Conservation (phyloP, 2,888 invertebrate genomes). For the Tenthredo scrophulariae region DNA sequence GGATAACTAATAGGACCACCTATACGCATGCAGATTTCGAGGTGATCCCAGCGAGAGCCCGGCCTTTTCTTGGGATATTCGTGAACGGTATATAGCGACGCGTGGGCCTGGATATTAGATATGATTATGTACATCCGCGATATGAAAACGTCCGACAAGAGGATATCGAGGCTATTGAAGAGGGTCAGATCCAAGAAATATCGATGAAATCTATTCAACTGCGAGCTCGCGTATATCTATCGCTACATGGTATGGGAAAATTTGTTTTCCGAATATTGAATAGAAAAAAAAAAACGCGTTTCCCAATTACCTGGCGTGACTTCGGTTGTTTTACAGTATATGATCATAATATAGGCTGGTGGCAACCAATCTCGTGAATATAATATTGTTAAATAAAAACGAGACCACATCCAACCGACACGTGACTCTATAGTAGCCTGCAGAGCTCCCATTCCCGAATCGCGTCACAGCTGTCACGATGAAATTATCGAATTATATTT, state of each 20-base stretch:
- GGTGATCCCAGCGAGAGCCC: neutral
- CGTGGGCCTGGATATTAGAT: neutral
- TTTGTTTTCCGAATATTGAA: too few species aligned
- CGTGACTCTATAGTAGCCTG: neutral
- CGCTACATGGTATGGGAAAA: neutral
- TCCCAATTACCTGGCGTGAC: neutral
- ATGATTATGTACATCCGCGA: neutral
- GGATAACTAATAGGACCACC: neutral
- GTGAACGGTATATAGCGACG: neutral
- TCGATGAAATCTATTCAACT: neutral
- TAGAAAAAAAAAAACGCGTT: neutral
- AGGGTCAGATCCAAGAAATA: neutral
- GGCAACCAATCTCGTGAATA: neutral
- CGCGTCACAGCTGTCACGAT: neutral
- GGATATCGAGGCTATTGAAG: neutral
- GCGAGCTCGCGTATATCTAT: too few species aligned
- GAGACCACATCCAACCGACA: neutral
- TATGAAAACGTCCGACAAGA: neutral
- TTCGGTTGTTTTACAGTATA: neutral
- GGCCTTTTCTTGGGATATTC: neutral
- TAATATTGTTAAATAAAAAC: neutral
- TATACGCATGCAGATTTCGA: neutral
- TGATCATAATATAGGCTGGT: neutral
- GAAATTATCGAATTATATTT: neutral
- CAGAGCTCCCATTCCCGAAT: neutral